Evolutionary conservation across 2,113 vertebrate genomes (phyloP).

Genomic region (Gobius niger): DNA sequence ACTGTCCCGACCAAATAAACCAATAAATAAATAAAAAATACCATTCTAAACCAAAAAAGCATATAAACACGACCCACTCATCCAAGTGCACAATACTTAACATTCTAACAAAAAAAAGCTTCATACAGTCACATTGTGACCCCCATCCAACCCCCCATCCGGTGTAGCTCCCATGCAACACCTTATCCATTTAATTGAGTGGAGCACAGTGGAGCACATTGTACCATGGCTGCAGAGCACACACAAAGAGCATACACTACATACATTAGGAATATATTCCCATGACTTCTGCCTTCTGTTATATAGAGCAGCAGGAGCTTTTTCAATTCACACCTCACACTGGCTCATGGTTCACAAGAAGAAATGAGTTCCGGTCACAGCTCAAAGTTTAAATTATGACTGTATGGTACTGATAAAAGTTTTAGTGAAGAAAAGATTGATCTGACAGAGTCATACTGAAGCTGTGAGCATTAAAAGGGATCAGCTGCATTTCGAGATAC

Average conservation of each 20-base stretch:
- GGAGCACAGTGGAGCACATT: conserved; percentile 20
- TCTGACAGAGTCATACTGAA: too few species aligned
- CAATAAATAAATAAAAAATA: too few species aligned
- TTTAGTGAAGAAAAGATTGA: not conserved
- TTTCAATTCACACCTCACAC: not conserved
- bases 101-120: too few species aligned
- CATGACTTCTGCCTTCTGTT: not conserved
- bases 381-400: not conserved
- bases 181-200: conserved; percentile 16
- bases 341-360: not conserved
- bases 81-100: too few species aligned
- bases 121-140: too few species aligned
- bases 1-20: too few species aligned
- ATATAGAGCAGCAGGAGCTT: not conserved
- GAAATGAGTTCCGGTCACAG: not conserved
- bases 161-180: too few species aligned
- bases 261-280: conserved; percentile 7
- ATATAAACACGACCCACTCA: too few species aligned
- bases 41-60: too few species aligned
- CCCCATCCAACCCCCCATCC: too few species aligned
- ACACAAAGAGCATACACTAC: not conserved
- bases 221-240: conserved; percentile 12
- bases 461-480: not conserved
- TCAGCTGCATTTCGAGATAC: not conserved
- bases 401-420: not conserved